Evolutionary conservation across 1,140 invertebrate species (phyloP), one percentile per base, ranked within the genome.

Genomic region (Drosophila nikananu): DNA sequence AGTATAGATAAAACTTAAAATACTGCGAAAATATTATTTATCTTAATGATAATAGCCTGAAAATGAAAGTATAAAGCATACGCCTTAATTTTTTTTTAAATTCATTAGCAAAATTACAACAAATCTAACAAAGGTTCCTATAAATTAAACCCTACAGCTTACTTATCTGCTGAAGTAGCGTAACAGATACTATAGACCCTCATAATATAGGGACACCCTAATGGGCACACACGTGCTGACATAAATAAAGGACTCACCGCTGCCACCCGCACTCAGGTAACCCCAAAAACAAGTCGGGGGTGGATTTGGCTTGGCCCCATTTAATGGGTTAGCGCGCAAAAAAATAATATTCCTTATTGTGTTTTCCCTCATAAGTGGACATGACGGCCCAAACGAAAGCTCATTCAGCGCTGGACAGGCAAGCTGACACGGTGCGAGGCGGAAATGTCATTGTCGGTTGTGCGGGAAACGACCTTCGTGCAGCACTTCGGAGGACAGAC

Each of bases 381-480:
- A 76, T 51, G 61, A 48, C 51, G 41, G 42, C 44, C 61, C 35
- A 52, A 58, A 62, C 59, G 63, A 54, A 74, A 66, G 74, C 68
- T 71, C 84, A 89, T 84, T 90, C 81, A 62, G 37, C 60, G 60
- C 70, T 83, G 80, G 84, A 57, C 81, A 66, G 74, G 81, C 77
- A 59, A 89, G 37, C 80, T 39, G 44, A 30, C 48, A 32, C 39
- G 67, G 67, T 68, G n/a, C 44, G 19, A 39, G 35, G 52, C 57
- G 71, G 51, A 90, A 75, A 87, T 87, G 84, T 62, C 77, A 78
- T 55, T 51, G 59, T 17, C 52, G 23, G 39, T 23, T 42, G 41
- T 30, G 52, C 48, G 52, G 44, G 8, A 30, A 49, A 49, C 23
- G 17, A 61, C 60, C 64, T 76, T 52, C 35, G 72, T 66, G 74